Evolutionary conservation across 2,113 vertebrate species (phyloP).

Genomic region (Gasterosteus nipponicus): DNA sequence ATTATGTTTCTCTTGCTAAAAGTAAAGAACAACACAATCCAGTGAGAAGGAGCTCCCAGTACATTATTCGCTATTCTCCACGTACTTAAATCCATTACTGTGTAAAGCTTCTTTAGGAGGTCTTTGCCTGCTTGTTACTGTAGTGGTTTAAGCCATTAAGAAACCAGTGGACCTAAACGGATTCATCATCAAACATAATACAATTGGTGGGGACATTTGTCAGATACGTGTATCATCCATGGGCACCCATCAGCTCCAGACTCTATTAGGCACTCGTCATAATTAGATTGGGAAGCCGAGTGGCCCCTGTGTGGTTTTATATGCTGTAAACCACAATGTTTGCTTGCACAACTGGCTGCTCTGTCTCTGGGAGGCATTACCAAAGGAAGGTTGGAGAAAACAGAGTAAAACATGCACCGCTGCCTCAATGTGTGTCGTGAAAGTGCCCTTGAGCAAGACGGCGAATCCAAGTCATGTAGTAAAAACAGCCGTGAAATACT

Average conservation of each 20-base stretch:
- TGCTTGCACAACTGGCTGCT: background rate
- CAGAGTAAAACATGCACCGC: constrained; percentile 5
- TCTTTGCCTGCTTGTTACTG: background rate
- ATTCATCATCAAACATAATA: background rate
- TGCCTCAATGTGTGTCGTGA: background rate
- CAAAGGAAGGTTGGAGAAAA: constrained; percentile 1
- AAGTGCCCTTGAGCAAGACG: constrained; percentile 21
- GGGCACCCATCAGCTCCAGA: background rate
- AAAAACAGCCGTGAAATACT: constrained; percentile 12
- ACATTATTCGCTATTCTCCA: background rate
- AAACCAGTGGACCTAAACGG: background rate
- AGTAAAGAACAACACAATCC: constrained; percentile 5
- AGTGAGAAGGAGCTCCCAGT: background rate
- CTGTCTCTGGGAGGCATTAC: constrained; percentile 1
- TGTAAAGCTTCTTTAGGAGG: background rate
- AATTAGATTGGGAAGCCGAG: background rate
- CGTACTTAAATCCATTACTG: background rate
- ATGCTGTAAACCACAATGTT: background rate
- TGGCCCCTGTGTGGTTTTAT: background rate
- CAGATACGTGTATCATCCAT: constrained; percentile 10
- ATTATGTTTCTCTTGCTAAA: constrained; percentile 34
- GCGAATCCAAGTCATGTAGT: constrained; percentile 4
- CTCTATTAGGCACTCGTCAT: background rate
- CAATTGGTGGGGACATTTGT: background rate
- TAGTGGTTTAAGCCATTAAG: constrained; percentile 8